Evolutionary conservation across 2,113 vertebrate genomes (phyloP).

Genomic region (Sphaerodactylus townsendi): DNA sequence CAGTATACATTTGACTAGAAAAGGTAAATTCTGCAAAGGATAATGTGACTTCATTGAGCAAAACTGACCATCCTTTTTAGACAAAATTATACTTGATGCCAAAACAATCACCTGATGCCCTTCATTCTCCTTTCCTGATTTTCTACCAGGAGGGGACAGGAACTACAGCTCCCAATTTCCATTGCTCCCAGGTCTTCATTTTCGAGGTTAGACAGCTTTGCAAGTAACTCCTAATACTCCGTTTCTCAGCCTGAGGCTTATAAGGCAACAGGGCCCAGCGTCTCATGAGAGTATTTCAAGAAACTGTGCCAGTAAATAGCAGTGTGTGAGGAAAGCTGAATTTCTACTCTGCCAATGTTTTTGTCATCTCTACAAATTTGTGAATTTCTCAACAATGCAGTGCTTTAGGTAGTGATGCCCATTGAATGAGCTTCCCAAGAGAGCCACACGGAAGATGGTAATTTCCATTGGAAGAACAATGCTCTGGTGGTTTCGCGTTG

Average conservation of each 20-base stretch:
- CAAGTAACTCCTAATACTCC: neutral
- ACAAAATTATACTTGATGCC: no score
- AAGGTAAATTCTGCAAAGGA: no score
- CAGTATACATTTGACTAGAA: no score
- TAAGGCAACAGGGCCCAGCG: neutral
- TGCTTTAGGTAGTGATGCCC: neutral
- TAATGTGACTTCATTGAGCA: no score
- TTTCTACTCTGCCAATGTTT: neutral
- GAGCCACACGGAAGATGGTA: no score
- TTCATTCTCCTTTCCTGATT: neutral
- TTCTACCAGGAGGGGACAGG: neutral
- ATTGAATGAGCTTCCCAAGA: no score
- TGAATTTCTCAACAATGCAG: neutral
- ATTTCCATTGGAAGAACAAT: no score
- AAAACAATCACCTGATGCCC: no score
- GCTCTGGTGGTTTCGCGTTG: neutral
- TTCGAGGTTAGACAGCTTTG: neutral
- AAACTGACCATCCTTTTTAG: neutral
- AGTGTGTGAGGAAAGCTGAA: rapidly evolving
- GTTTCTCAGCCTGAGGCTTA: neutral
- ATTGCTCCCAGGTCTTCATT: neutral
- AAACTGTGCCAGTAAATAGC: neutral
- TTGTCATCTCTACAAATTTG: no score
- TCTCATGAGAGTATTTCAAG: neutral
- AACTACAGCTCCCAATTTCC: neutral